Base-by-base conservation (phyloP, 2,797 vertebrate species). In the Antrozous pallidus region DNA sequence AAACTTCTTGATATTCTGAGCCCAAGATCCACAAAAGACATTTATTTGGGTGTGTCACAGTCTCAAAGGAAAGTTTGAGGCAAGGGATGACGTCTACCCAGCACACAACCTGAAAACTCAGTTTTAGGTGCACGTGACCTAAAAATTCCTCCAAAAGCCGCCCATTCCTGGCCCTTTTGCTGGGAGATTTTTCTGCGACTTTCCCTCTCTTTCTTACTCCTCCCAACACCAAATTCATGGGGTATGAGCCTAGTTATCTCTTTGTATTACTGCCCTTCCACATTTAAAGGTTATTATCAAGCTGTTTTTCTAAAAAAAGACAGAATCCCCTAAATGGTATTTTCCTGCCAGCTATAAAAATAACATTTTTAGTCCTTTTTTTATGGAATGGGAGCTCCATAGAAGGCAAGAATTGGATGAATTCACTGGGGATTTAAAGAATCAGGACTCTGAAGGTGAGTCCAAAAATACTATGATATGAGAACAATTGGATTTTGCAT, bases 321-420 rank as follows among this genome's bases (percentile, higher is more conserved):
- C 8, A 82, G 65, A 61, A 74, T 58, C 31, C 10, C 47, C n/a
- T 40, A 73, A 81, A 33, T 69, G 63, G 26, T n/a, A 42, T 82
- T 78, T 91, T 93, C 73, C 61, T 73, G 24, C 31, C 77, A 87
- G 78, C 58, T 77, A 69, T 81, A 94, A 88, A 94, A 84, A 89
- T 77, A 88, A 58, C n/a, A 67, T 38, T 74, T 73, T 54, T 16
- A 38, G 63, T n/a, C 11, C 28, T 70, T 85, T 75, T 75, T 71
- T 51, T 58, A 26, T 33, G 38, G n/a, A 67, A 14, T 36, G 7
- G 28, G 61, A 65, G 18, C 8, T 88, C 78, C 49, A 54, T 0
- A 71, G 54, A 71, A 70, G 49, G 84, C 47, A 87, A 49, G n/a
- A 69, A 51, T 4, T 58, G 14, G 75, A 26, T 77, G 38, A 69